Percentiles rank a stretch among this genome's conserved stretches.
Evolutionary conservation across 2,797 vertebrate genomes (phyloP).

Genomic region (Hylomyscus alleni): DNA sequence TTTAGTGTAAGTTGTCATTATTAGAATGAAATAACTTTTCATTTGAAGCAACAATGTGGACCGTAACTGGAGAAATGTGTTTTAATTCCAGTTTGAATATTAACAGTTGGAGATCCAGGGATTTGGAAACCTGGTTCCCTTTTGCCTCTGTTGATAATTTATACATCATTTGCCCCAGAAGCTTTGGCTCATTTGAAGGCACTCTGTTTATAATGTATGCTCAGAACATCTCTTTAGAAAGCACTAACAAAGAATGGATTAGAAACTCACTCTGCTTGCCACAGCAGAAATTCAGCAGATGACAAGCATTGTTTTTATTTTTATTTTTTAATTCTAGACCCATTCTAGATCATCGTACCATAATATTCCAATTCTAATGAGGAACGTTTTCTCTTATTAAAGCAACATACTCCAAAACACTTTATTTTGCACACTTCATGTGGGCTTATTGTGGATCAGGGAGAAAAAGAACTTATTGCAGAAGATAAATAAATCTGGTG

Average conservation of each 20-base stretch:
- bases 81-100: neutral
- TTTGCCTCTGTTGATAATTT: neutral
- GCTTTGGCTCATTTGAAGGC: neutral
- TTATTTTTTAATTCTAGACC: neutral
- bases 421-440: conserved; percentile 67
- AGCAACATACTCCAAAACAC: conserved; percentile 41
- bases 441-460: conserved; percentile 57
- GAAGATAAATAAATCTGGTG: conserved; percentile 76
- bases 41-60: neutral
- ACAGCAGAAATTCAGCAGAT: conserved; percentile 14
- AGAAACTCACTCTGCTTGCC: neutral
- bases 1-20: neutral
- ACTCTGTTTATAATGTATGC: neutral
- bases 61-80: neutral
- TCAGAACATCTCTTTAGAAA: conserved; percentile 43
- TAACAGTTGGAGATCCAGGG: neutral
- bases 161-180: neutral
- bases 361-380: conserved; percentile 15
- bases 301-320: neutral
- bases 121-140: neutral
- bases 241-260: conserved; percentile 5
- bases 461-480: conserved; percentile 53
- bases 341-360: conserved; percentile 6
- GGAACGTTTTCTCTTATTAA: conserved; percentile 41
- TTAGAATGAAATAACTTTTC: neutral